Percentiles rank a stretch among this genome's conserved stretches.
Evolutionary conservation across 1,140 invertebrate species (phyloP).

Genomic region (Onthophagus taurus): DNA sequence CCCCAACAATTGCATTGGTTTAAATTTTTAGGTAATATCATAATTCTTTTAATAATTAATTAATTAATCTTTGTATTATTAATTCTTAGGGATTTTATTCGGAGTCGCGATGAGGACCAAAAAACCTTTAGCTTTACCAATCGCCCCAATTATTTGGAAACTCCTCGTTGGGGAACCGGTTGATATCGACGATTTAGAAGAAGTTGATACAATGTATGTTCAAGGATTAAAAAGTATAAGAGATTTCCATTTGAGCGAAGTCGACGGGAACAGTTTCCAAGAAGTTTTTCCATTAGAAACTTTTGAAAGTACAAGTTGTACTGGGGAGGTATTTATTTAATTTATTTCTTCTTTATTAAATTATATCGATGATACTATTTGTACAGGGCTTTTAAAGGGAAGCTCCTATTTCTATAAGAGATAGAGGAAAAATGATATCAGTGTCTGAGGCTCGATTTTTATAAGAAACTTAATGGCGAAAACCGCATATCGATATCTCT

Average conservation of each 20-base stretch:
- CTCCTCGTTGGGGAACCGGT: slow-evolving; percentile 51
- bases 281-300: slow-evolving; percentile 56
- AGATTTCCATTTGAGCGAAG: slow-evolving; percentile 49
- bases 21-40: slow-evolving; percentile 48
- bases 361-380: too few species aligned
- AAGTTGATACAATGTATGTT: slow-evolving; percentile 53
- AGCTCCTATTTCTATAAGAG: too few species aligned
- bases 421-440: too few species aligned
- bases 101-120: slow-evolving; percentile 50
- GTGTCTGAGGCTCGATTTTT: too few species aligned
- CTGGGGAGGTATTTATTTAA: slow-evolving; percentile 39
- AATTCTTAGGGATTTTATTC: slow-evolving; percentile 44
- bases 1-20: slow-evolving; percentile 47
- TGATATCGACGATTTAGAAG: slow-evolving; percentile 53
- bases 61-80: background rate
- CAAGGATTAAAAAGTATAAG: slow-evolving; percentile 50
- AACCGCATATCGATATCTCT: too few species aligned
- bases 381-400: too few species aligned
- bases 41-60: too few species aligned
- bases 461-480: too few species aligned
- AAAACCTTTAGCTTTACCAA: slow-evolving; percentile 51
- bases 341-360: too few species aligned
- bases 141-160: slow-evolving; percentile 59
- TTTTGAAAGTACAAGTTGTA: slow-evolving; percentile 54
- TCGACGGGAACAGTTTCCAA: slow-evolving; percentile 53